phyloP scores from a whole-genome alignment of 2,797 vertebrate species.

The Emys orbicularis region DNA sequence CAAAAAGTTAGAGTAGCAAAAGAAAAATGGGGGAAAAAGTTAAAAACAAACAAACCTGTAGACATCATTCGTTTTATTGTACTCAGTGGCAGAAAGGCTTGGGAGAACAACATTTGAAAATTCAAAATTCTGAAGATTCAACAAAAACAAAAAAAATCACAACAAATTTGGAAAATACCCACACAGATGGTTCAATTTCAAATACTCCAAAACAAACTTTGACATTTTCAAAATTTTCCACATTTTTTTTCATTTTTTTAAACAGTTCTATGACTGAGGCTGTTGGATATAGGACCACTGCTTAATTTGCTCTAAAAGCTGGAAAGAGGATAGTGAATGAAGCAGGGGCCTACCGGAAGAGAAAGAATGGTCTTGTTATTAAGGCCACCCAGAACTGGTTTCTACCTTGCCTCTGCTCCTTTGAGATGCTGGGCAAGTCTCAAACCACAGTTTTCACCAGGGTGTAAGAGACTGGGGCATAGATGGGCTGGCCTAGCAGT shows the following conservation, averaged over 20 bases:
- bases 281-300: background rate
- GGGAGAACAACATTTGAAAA: background rate
- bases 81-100: background rate
- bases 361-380: background rate
- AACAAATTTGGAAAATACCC: background rate
- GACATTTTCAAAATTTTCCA: background rate
- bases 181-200: background rate
- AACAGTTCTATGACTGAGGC: background rate
- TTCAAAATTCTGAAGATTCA: background rate
- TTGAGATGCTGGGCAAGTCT: background rate
- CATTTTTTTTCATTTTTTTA: background rate
- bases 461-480: too few species aligned
- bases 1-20: background rate
- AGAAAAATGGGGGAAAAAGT: background rate
- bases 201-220: background rate
- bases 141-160: background rate
- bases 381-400: background rate
- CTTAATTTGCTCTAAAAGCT: background rate
- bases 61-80: background rate
- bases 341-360: background rate
- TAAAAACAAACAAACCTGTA: background rate
- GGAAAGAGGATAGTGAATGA: background rate
- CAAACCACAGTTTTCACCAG: background rate
- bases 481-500: too few species aligned
- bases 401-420: background rate